Base-by-base conservation (phyloP, 2,113 vertebrate species). In the Promerops cafer region DNA sequence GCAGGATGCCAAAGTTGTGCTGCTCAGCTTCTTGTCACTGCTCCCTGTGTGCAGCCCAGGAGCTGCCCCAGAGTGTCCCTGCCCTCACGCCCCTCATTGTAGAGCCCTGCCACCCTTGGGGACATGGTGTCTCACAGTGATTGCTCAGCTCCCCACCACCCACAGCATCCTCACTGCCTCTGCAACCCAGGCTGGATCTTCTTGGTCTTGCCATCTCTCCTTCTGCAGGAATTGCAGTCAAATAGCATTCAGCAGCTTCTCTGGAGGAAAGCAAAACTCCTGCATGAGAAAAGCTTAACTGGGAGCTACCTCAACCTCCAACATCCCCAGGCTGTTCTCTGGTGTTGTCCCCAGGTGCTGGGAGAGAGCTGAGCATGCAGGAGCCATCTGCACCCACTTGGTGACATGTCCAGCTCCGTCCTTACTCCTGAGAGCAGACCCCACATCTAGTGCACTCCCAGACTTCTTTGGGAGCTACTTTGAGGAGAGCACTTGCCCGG, bases 81-180 rank as follows among this genome's bases (percentile, higher is more conserved):
- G 83, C 16, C 66, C 53, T 68, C 77, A 24, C 10, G 10, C 8
- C 45, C 16, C 4, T 81, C 2, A 0, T 2, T 22, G 44, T 2
- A 64, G 54, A 87, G 69, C 59, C 27, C 37, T 40, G 14, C n/a
- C 44, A 8, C 18, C 56, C 70, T 17, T 57, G 47, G 22, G 47
- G 18, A n/a, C 0, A 0, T 0, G 2, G 13, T 56, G 50, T 17
- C 47, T 66, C 3, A 0, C 60, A 42, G 50, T 0, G 0, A 5
- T 75, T 39, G 65, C 79, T 82, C 64, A 84, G 72, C 68, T 82
- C 49, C 31, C 7, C 42, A 26, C 10, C 31, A 37, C 44, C 33
- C 5, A 3, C 40, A 44, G 72, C 37, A 8, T 49, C 69, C 22
- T 74, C 31, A 8, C 18, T 8, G 1, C 49, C 70, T 66, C 68